A percentile compares a stretch with the other conserved stretches of the same genome.
These are phyloP conservation scores for Upupa epops DNA, from an alignment of 2,113 vertebrate genomes.

Conservation along the genomic window DNA sequence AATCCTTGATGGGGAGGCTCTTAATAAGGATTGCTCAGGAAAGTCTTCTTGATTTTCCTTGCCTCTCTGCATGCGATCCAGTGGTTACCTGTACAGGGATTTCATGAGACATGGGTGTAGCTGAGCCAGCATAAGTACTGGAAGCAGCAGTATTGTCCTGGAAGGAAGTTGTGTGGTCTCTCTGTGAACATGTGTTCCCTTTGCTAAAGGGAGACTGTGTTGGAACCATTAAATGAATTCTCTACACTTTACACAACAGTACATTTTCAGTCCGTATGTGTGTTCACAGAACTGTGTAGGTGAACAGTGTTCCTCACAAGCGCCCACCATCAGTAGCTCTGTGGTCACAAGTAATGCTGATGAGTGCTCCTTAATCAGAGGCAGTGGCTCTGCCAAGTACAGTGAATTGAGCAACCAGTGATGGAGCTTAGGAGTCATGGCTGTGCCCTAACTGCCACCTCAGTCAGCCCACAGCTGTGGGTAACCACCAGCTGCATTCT, in stretches of 20 bases:
- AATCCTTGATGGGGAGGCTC: background rate
- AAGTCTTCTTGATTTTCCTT: background rate
- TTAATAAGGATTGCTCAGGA: accelerated
- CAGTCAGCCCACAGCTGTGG: background rate
- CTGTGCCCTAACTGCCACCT: background rate
- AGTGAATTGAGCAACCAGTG: background rate
- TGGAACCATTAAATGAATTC: background rate
- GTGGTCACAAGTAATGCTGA: accelerated
- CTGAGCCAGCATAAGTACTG: background rate
- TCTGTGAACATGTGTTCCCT: accelerated
- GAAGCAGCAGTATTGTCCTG: background rate
- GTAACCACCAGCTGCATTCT: background rate
- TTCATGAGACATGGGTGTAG: accelerated
- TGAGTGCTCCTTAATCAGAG: background rate
- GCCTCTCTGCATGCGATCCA: background rate
- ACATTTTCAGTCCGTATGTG: background rate
- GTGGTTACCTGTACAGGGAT: background rate
- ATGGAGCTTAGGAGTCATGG: background rate
- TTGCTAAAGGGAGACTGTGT: background rate
- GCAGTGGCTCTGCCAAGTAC: background rate
- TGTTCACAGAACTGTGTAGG: background rate
- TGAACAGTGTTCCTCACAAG: accelerated
- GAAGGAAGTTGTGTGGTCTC: background rate
- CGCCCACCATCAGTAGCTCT: background rate
- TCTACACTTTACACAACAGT: accelerated